A percentile compares a stretch with the other conserved stretches of the same genome.
phyloP scores from a whole-genome alignment of 2,113 vertebrate genomes.

The Cephalophus harveyi region DNA sequence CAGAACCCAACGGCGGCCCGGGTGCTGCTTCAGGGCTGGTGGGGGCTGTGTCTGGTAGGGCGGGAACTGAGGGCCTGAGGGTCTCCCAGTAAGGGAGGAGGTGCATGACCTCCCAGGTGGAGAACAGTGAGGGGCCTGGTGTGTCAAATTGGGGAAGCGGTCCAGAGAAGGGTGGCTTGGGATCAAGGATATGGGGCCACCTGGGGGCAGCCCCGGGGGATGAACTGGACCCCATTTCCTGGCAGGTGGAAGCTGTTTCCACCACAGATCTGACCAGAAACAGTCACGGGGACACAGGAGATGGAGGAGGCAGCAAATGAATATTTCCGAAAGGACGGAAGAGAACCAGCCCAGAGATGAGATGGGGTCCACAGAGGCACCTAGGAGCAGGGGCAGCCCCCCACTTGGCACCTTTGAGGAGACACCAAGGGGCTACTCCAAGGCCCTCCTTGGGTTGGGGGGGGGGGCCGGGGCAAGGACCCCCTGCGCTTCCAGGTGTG shows the following conservation, averaged over 20 bases:
- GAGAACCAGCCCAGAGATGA: background rate
- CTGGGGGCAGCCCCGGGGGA: background rate
- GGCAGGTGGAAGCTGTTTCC: background rate
- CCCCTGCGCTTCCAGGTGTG: background rate
- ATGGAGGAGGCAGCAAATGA: background rate
- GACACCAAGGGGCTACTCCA: background rate
- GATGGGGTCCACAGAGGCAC: background rate
- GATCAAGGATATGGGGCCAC: background rate
- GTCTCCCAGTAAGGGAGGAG: constrained; percentile 20
- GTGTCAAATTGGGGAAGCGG: background rate
- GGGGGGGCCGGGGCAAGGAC: background rate
- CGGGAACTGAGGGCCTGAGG: too few relatives aligned
- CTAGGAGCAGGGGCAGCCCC: background rate
- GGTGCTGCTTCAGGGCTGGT: too few relatives aligned
- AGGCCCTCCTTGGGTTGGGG: background rate
- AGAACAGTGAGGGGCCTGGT: background rate
- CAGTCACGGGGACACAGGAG: background rate
- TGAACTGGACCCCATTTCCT: background rate
- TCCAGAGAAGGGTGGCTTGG: background rate
- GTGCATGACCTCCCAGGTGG: constrained; percentile 45
- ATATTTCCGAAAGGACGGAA: background rate
- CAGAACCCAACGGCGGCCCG: too few relatives aligned
- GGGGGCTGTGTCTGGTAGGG: too few relatives aligned
- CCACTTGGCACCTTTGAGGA: rapidly evolving
- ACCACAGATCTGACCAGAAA: background rate